These are phyloP conservation scores for Oedothorax gibbosus DNA, from an alignment of 1,140 invertebrate genomes.

Conservation along the genomic window DNA sequence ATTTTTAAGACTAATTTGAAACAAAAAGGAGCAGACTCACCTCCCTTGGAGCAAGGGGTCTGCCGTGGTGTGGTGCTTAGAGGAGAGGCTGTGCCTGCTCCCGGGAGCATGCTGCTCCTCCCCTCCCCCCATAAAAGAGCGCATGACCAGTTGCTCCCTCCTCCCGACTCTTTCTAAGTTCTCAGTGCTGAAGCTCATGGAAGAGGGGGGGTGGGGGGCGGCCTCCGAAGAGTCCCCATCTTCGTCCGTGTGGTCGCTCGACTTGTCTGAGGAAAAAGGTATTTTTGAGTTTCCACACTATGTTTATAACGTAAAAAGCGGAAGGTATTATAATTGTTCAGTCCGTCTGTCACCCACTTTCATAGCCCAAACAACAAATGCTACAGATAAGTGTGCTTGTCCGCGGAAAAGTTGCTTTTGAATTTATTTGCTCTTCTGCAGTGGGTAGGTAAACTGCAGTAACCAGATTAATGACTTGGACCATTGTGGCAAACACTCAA, in stretches of 20 bases:
- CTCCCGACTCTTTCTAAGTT: constrained; percentile 78
- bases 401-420: no score
- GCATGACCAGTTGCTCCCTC: constrained; percentile 80
- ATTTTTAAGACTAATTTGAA: no score
- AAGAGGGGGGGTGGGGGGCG: constrained; percentile 55
- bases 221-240: constrained; percentile 63
- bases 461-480: no score
- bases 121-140: constrained; percentile 76
- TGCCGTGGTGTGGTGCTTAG: constrained; percentile 63
- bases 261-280: constrained; percentile 28
- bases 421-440: no score
- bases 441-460: no score
- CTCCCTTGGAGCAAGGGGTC: background rate
- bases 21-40: background rate
- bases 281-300: no score
- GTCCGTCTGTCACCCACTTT: no score
- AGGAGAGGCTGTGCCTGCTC: constrained; percentile 63
- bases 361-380: no score
- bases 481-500: no score
- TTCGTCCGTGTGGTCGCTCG: constrained; percentile 76
- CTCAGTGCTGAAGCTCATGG: constrained; percentile 75
- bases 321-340: no score
- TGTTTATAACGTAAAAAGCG: no score
- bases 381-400: no score
- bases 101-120: background rate